Base-by-base conservation (phyloP, 2,888 invertebrate genomes). In the Sinohyriopsis cumingii region DNA sequence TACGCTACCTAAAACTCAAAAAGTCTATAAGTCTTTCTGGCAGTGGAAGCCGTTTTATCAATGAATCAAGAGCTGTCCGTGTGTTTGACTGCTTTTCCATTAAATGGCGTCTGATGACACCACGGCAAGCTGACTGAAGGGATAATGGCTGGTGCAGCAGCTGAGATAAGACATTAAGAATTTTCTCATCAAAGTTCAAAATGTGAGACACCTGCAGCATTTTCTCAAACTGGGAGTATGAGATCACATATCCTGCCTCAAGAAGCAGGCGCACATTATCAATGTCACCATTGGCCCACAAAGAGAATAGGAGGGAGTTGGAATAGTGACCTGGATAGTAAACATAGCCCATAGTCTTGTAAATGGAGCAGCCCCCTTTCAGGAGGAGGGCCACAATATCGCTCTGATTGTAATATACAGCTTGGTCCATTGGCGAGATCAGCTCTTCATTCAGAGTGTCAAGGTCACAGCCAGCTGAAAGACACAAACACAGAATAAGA, bases 401-500 rank as follows among this genome's bases (percentile, higher is more conserved):
- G 12, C 59, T 69, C 25, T 74, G 72, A 53, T 73, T 77, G 72
- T 73, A 72, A 25, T 72, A 73, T 19, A 78, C 68, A 45, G 80
- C 77, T 54, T 76, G 69, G 62, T 79, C 79, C 45, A 79, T 55
- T 19, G 77, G 79, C 19, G 79, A 65, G 65, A 77, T 73, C 28
- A 77, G 65, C 57, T 79, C 79, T 64, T 76, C 76, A 62, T 79
- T 79, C 54, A 76, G 66, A 18, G 75, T 72, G 62, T 79, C 76
- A 55, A 77, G 62, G 61, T 79, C 73, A 72, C 76, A 73, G 20
- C 79, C 79, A 59, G 72, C 79, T 79, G 71, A 59, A 71, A 70
- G 55, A 53, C 24, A 22, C 7, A 33, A 33, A 33, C n/a, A n/a
- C n/a, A n/a, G 12, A n/a, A 45, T 24, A 6, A 33, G 33, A 7